Percentiles rank a stretch among this genome's conserved stretches.
These are phyloP conservation scores for Prochilodus magdalenae DNA, from an alignment of 2,113 vertebrate genomes.

Conservation along the genomic window DNA sequence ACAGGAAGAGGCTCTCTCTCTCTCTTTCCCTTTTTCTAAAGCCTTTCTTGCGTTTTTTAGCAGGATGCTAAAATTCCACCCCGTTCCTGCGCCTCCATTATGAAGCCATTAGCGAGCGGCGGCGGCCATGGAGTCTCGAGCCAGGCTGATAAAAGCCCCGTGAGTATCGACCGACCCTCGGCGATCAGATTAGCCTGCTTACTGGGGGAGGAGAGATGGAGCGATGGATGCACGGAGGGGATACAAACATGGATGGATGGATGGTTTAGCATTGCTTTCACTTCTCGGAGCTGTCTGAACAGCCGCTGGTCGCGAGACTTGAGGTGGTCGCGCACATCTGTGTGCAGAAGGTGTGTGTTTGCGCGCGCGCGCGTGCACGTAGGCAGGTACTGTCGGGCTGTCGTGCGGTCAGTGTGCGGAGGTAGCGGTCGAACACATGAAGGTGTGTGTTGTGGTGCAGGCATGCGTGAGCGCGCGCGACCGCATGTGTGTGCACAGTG, in stretches of 20 bases:
- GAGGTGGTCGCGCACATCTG: neutral
- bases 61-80: conserved; percentile 90
- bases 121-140: conserved; percentile 97
- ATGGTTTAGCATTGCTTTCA: neutral
- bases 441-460: neutral
- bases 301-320: too few relatives aligned
- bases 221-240: conserved; percentile 30
- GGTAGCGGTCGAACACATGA: neutral
- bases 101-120: conserved; percentile 96
- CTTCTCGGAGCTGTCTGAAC: neutral
- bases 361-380: neutral
- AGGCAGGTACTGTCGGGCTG: neutral
- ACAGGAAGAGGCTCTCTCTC: neutral
- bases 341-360: neutral
- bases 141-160: conserved; percentile 94
- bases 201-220: neutral
- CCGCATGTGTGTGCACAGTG: neutral
- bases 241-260: conserved; percentile 18
- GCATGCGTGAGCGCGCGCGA: neutral
- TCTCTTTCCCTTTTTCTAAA: neutral
- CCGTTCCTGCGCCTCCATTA: conserved; percentile 88
- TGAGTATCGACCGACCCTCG: conserved; percentile 84
- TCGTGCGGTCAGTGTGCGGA: neutral
- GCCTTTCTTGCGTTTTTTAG: conserved; percentile 1
- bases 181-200: conserved; percentile 62